Conservation (phyloP, 2,797 vertebrate genomes). For the Neosilurus hyrtlii region DNA sequence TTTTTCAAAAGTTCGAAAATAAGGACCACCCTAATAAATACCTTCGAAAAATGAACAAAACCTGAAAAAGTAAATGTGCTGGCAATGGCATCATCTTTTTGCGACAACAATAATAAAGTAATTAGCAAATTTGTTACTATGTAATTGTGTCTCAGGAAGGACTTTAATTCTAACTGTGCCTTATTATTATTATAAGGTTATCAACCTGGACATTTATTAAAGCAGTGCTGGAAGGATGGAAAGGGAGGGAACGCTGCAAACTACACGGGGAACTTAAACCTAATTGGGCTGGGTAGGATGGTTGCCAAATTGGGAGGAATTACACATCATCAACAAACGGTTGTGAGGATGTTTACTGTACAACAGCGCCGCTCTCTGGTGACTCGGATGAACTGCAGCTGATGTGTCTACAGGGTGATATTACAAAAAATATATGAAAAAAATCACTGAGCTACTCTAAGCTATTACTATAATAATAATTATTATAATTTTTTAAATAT, state of each 20-base stretch:
- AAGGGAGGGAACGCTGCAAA: not conserved
- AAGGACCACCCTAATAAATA: not conserved
- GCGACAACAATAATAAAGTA: not conserved
- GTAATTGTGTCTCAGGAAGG: not conserved
- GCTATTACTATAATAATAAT: not conserved
- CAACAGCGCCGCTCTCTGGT: conserved; percentile 42
- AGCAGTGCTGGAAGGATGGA: not conserved
- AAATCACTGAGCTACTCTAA: no score
- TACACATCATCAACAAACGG: not conserved
- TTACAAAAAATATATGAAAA: not conserved
- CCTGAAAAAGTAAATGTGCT: not conserved
- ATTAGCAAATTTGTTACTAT: not conserved
- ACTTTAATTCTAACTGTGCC: not conserved
- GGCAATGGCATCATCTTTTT: not conserved
- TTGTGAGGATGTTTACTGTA: not conserved
- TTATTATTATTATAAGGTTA: not conserved
- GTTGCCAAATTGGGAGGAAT: not conserved
- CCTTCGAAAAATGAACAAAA: not conserved
- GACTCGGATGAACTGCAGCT: not conserved
- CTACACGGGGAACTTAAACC: not conserved
- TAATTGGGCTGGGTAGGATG: no score
- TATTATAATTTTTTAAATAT: not conserved
- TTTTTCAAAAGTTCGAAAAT: no score
- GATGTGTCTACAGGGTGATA: not conserved
- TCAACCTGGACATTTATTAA: not conserved